Base-by-base conservation (phyloP, 2,797 vertebrate genomes). In the Lutjanus argentimaculatus region DNA sequence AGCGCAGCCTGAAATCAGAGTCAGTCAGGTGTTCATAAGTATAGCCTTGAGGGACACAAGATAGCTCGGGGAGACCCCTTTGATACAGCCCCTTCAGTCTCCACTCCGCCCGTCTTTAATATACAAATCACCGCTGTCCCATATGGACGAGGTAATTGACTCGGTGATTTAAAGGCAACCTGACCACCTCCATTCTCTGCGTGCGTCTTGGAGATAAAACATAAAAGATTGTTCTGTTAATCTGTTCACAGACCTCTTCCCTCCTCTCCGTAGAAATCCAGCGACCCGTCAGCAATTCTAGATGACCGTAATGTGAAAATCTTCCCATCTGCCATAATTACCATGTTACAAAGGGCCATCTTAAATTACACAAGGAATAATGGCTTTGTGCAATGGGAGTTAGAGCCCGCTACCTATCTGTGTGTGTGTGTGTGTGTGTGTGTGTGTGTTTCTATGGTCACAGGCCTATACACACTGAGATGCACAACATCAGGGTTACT, bases 161-260 rank as follows among this genome's bases (percentile, higher is more conserved):
- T 95, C 90, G 14, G 83, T 95, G 92, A 95, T 94, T 95, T 93
- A 93, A 94, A 94, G 73, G 78, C 85, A 93, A 93, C 87, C 90
- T 74, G 81, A 78, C 80, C 89, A 85, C 84, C 83, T 87, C 85
- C 75, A 71, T 90, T 93, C 85, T 87, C 89, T 86, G 92, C 81
- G 70, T 96, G 95, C 61, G 85, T 92, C 92, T 82, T 73, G 25
- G 89, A 95, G 96, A 96, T 96, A 96, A 96, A 96, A 95, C 93
- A 93, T 95, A 91, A 93, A 95, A 94, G 93, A 94, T 91, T 89
- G 91, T 85, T 84, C 79, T 71, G 84, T 87, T 96, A 95, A 96
- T 96, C 92, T 94, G 84, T 81, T 93, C 91, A 86, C 69, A 80
- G 88, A 83, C 91, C 89, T 92, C 83, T 86, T 84, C 83, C 53